Percentiles rank a stretch among this genome's conserved stretches.
Conservation (phyloP, 2,113 vertebrate genomes). For the Oriolus oriolus region DNA sequence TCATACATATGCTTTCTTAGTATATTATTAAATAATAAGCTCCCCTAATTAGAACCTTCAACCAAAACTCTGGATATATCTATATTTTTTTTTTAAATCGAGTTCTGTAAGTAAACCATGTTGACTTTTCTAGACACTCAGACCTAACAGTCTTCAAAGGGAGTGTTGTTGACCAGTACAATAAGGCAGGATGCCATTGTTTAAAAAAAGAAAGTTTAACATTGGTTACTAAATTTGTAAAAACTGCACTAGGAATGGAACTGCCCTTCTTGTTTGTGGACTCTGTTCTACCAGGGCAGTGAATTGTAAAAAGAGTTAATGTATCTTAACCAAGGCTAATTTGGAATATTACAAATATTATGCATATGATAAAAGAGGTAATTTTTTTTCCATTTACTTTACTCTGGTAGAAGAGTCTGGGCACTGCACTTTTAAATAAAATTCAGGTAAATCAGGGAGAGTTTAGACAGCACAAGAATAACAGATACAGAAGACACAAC, state of each 20-base stretch:
- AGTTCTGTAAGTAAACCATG: background rate
- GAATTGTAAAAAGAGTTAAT: background rate
- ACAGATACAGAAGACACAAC: background rate
- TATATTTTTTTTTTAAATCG: background rate
- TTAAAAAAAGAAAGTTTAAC: background rate
- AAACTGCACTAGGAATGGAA: background rate
- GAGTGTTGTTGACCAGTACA: background rate
- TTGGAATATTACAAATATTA: background rate
- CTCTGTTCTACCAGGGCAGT: background rate
- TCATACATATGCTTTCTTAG: background rate
- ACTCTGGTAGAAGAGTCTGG: background rate
- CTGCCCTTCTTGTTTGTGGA: background rate
- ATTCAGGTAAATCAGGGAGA: background rate
- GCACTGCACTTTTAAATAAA: background rate
- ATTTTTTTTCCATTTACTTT: background rate
- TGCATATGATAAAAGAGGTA: background rate
- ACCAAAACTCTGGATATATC: background rate
- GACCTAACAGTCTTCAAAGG: background rate
- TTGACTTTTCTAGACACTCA: background rate
- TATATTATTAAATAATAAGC: background rate
- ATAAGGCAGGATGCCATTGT: background rate
- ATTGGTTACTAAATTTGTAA: background rate
- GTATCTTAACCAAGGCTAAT: background rate
- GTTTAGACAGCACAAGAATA: background rate
- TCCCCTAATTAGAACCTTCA: background rate